Evolutionary conservation across 2,888 invertebrate species (phyloP).

Genomic region (Azorinus chamasolen): DNA sequence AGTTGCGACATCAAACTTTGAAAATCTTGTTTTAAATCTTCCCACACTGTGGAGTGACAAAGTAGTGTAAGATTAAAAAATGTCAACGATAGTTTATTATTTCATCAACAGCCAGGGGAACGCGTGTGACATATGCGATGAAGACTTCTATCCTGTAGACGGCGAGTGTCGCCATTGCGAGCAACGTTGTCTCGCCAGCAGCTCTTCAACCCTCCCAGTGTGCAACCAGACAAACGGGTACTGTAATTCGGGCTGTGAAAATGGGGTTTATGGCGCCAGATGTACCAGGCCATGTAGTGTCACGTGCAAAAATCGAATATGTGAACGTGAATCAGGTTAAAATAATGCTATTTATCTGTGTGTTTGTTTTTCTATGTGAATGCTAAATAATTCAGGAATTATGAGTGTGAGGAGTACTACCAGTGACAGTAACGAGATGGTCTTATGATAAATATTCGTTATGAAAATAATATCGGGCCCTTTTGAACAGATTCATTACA

Average conservation of each 20-base stretch:
- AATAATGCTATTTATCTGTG: background rate
- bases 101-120: too few relatives aligned
- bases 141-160: too few relatives aligned
- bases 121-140: too few relatives aligned
- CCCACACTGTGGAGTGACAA: too few relatives aligned
- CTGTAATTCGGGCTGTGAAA: constrained; percentile 11
- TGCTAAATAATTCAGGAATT: background rate
- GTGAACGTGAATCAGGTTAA: constrained; percentile 10
- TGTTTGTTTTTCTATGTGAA: background rate
- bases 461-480: too few relatives aligned
- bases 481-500: too few relatives aligned
- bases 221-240: constrained; percentile 16
- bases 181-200: constrained; percentile 3
- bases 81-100: too few relatives aligned
- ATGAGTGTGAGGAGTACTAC: background rate
- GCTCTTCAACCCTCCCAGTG: constrained; percentile 3
- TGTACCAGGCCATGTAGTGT: constrained; percentile 24
- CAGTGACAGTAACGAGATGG: background rate
- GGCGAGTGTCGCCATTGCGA: too few relatives aligned
- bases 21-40: too few relatives aligned
- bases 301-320: constrained; percentile 2
- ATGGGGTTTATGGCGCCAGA: background rate
- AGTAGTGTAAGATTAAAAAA: too few relatives aligned
- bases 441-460: too few relatives aligned
- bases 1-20: too few relatives aligned